Evolutionary conservation across 2,797 vertebrate species (phyloP).

Genomic region (Rousettus madagascariensis): DNA sequence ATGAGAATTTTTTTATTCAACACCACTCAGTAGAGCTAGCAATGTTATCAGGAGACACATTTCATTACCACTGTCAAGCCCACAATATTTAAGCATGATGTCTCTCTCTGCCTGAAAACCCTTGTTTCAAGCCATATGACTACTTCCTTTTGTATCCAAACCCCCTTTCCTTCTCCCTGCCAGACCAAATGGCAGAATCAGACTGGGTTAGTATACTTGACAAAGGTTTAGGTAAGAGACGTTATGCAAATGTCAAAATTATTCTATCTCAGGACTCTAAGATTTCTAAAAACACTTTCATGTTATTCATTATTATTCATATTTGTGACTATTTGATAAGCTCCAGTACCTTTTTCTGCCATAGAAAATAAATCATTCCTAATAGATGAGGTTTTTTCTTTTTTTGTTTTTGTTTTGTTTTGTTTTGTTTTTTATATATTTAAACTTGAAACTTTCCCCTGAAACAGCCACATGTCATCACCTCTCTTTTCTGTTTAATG

Average conservation of each 20-base stretch:
- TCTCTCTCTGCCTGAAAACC: neutral
- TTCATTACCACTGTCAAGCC: neutral
- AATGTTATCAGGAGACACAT: neutral
- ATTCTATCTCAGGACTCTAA: neutral
- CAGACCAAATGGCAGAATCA: neutral
- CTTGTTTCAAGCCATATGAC: neutral
- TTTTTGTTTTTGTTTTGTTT: neutral
- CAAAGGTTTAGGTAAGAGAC: neutral
- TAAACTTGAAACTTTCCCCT: neutral
- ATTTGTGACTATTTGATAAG: constrained; percentile 47
- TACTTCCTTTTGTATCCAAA: neutral
- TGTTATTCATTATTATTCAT: constrained; percentile 1
- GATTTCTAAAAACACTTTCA: constrained; percentile 35
- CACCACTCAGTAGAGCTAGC: neutral
- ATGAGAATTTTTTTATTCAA: neutral
- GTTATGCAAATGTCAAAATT: constrained; percentile 30
- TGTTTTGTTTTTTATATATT: neutral
- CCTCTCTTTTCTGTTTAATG: neutral
- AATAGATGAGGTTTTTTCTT: neutral
- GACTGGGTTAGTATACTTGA: neutral
- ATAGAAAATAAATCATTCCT: constrained; percentile 46
- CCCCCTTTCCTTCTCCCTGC: neutral
- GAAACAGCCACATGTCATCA: neutral
- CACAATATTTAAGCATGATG: neutral
- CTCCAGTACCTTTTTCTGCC: constrained; percentile 35